Base-by-base conservation (phyloP, 1,140 invertebrate genomes). In the Centruroides sculpturatus region DNA sequence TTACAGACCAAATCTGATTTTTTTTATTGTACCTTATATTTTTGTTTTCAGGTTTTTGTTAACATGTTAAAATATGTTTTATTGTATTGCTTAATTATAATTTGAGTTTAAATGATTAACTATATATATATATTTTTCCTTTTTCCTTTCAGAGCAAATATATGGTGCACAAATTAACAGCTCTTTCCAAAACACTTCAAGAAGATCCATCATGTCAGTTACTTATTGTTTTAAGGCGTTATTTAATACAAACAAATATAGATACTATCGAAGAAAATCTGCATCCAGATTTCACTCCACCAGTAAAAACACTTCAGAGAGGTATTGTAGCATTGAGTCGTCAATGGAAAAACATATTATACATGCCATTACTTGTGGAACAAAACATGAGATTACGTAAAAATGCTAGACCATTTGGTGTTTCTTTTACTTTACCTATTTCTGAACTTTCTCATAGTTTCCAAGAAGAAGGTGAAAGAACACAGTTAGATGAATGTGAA, bases 281-380 rank as follows among this genome's bases (percentile, higher is more conserved):
- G n/a, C 79, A 82, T 64, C 84, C 89, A 67, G 77, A 83, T 13
- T 85, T 89, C 69, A 78, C 94, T 49, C 92, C 93, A 10, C 84
- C 87, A 57, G 75, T 94, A 6, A 90, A 87, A 59, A 94, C 87
- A 1, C 76, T 97, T n/a, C 79, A 91, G 66, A 73, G 90, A 82
- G 90, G 89, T n/a, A 83, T 94, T 23, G 85, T 93, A 70, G 89
- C 92, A 53, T 72, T 97, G 23, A 93, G 89, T 68, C 81, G 92
- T 3, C 92, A 97, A 71, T 98, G 93, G 93, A 97, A 97, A 74
- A 95, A 93, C 73, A 87, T 92, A 4, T 75, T 98, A 3, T 95
- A 96, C 70, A 95, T 93, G 66, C 93, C 93, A 1, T 77, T 93
- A 55, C 75, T 95, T 47, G 79, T 92, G 56, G 89, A 95, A 68